Conservation (phyloP, 1,140 invertebrate species). For the Eupeodes corollae region DNA sequence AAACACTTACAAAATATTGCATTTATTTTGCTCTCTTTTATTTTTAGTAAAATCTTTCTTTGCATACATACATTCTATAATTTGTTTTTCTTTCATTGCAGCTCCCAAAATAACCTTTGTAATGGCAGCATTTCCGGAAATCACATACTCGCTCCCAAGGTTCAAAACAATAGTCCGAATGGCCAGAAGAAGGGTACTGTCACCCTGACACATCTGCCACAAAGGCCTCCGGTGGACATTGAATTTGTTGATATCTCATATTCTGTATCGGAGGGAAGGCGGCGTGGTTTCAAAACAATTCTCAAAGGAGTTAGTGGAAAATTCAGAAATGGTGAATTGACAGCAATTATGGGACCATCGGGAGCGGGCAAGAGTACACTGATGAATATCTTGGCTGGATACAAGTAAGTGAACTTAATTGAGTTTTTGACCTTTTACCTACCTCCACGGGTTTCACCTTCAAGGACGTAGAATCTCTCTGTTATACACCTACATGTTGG, state of each 20-base stretch:
- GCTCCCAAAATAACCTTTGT: conserved; percentile 57
- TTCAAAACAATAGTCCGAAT: conserved; percentile 53
- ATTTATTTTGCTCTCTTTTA: too few species aligned
- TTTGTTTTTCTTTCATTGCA: conserved; percentile 36
- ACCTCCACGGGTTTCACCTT: neutral
- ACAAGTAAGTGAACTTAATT: conserved; percentile 55
- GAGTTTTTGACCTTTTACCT: neutral
- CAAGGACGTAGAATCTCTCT: too few species aligned
- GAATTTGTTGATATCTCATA: conserved; percentile 76
- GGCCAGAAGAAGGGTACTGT: conserved; percentile 46
- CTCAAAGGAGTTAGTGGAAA: conserved; percentile 76
- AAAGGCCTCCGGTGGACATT: conserved; percentile 75
- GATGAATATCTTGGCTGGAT: conserved; percentile 82
- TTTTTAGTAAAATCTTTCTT: too few species aligned
- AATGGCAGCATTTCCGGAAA: conserved; percentile 48
- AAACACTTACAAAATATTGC: too few species aligned
- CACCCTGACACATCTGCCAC: conserved; percentile 62
- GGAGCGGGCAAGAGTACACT: conserved; percentile 88
- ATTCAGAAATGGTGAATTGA: conserved; percentile 65
- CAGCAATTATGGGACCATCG: conserved; percentile 88
- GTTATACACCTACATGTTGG: too few species aligned
- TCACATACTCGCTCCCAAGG: conserved; percentile 49
- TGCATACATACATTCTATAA: neutral
- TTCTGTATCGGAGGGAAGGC: conserved; percentile 69
- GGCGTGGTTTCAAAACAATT: conserved; percentile 68